A percentile compares a stretch with the other conserved stretches of the same genome.
Conservation (phyloP, 2,113 vertebrate species). For the Oxyruncus cristatus region DNA sequence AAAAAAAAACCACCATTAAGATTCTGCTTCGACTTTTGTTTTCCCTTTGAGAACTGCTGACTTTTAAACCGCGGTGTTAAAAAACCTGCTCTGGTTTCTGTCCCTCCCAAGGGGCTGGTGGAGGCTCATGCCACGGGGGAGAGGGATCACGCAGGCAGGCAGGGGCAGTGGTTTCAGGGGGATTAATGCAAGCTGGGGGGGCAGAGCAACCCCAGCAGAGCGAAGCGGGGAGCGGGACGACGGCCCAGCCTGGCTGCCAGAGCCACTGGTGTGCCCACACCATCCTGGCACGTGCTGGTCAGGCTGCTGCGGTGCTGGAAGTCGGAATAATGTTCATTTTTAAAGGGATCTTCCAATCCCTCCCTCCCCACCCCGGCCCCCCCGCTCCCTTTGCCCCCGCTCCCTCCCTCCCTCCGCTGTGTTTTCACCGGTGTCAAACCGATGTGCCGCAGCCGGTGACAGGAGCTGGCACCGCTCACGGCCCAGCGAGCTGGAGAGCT, state of each 20-base stretch:
- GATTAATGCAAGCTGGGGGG: rapidly evolving
- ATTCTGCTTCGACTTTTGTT: slow-evolving; percentile 19
- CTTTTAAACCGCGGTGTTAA: background rate
- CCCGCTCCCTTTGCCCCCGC: too few relatives aligned
- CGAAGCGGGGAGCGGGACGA: rapidly evolving
- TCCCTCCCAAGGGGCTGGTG: background rate
- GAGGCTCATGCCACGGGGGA: background rate
- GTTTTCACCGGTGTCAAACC: background rate
- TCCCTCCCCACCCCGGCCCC: too few relatives aligned
- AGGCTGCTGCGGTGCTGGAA: background rate
- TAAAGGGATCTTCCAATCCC: background rate
- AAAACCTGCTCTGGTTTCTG: background rate
- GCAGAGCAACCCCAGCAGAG: background rate
- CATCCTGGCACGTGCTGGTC: rapidly evolving
- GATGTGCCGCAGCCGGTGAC: background rate
- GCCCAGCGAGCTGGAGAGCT: background rate
- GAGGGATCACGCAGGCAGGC: background rate
- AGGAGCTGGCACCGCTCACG: background rate
- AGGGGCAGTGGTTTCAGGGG: background rate
- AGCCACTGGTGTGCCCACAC: background rate
- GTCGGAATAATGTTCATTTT: background rate
- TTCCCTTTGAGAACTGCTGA: background rate
- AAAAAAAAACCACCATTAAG: slow-evolving; percentile 43
- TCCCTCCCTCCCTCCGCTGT: rapidly evolving
- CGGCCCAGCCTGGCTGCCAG: background rate